Base-by-base conservation (phyloP, 2,797 vertebrate genomes). In the Epinephelus coioides region DNA sequence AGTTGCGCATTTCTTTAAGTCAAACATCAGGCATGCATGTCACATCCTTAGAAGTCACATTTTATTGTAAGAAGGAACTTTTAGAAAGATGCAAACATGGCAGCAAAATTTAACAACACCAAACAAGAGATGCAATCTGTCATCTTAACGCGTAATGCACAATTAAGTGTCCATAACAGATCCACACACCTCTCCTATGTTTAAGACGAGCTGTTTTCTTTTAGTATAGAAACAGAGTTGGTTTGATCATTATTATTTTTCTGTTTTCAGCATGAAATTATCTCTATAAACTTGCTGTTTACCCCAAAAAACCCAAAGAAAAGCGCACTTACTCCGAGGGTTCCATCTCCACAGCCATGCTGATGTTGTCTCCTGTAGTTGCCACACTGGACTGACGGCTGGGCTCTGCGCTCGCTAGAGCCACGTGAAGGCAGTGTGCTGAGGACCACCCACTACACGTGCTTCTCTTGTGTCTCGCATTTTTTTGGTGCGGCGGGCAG, bases 281-380 rank as follows among this genome's bases (percentile, higher is more conserved):
- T 38, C 17, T 13, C 17, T 17, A 15, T 19, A 2, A 82, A 84
- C 14, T 46, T 17, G 1, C 38, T 13, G 47, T 64, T 53, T 13
- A 14, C 13, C 13, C n/a, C 43, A 49, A 43, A 25, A n/a, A 10
- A 27, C 44, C 57, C 18, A 18, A n/a, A 12, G 9, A 6, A 69
- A 44, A 21, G 49, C 6, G 1, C 43, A 94, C 95, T 96, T 91
- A 96, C 95, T 96, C 95, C 0, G 95, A 86, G 50, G 94, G 95
- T 76, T 96, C 95, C 93, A 96, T 94, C 85, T 95, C 94, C 59
- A 89, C 74, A 51, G 95, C 93, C 95, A 96, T 96, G 89, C 30
- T 84, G 90, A 82, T 79, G 81, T 68, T 66, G 72, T 62, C 78
- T 88, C 63, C 80, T 85, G 80, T 75, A 53, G 82, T 6, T 90